phyloP scores from a whole-genome alignment of 2,797 vertebrate species.

The Alfaro cultratus region DNA sequence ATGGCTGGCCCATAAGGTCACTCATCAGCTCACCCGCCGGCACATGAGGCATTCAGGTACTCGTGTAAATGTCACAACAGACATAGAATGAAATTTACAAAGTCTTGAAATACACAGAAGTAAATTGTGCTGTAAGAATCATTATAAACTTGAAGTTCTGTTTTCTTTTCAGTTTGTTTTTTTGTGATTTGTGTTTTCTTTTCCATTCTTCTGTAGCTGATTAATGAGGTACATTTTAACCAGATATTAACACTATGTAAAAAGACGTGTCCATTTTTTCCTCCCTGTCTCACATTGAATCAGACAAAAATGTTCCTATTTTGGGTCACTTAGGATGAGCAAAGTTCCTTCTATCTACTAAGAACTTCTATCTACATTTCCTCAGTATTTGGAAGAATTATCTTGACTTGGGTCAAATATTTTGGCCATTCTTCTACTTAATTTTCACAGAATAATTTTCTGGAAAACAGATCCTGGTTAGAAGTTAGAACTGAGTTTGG shows the following conservation, averaged over 20 bases:
- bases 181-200: conserved; percentile 31
- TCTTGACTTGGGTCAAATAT: not conserved
- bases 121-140: conserved; percentile 71
- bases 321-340: not conserved
- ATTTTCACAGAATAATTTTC: not conserved
- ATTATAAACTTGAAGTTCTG: conserved; percentile 78
- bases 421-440: not conserved
- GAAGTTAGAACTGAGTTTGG: not conserved
- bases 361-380: not conserved
- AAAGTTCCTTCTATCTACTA: not conserved
- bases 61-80: conserved; percentile 59
- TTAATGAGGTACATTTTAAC: conserved; percentile 6
- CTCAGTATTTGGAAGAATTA: not conserved
- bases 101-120: conserved; percentile 58
- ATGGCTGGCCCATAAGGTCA: conserved; percentile 23
- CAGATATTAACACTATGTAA: conserved; percentile 1
- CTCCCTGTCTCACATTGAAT: not conserved
- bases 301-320: not conserved
- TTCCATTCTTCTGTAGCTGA: conserved; percentile 48
- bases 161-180: conserved; percentile 33
- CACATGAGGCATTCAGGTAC: conserved; percentile 56
- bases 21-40: conserved; percentile 32
- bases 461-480: not conserved
- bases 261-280: not conserved
- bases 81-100: conserved; percentile 61